phyloP scores from a whole-genome alignment of 1,140 invertebrate genomes.

The Leptestheria dahalacensis region DNA sequence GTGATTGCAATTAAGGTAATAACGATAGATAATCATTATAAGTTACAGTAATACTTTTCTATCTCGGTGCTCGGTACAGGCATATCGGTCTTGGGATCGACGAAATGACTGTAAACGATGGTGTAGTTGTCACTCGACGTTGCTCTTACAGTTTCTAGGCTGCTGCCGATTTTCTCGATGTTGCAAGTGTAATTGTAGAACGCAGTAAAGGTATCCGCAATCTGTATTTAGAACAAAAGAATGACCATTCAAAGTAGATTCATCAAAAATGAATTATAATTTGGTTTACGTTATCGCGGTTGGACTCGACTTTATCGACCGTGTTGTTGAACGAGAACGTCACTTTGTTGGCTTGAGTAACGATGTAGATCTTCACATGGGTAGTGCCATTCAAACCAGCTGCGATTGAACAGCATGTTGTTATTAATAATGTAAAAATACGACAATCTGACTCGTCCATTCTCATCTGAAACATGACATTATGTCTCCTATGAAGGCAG shows the following conservation, averaged over 20 bases:
- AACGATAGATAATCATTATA: slow-evolving; percentile 1
- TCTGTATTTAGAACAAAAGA: background rate
- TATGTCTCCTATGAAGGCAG: background rate
- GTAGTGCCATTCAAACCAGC: background rate
- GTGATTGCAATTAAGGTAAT: background rate
- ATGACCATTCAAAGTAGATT: background rate
- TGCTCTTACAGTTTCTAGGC: background rate
- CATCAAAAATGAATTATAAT: too few species aligned
- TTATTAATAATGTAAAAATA: background rate
- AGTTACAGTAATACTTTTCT: background rate
- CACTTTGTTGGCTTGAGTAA: slow-evolving; percentile 3
- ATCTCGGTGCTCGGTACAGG: slow-evolving; percentile 2
- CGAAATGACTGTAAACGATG: slow-evolving; percentile 15
- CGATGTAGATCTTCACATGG: slow-evolving; percentile 1
- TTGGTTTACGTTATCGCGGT: background rate
- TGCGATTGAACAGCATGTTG: background rate
- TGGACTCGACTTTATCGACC: background rate
- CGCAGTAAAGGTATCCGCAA: background rate
- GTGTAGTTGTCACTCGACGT: background rate
- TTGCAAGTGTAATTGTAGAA: slow-evolving; percentile 5
- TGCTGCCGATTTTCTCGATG: background rate
- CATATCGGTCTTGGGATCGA: slow-evolving; percentile 8
- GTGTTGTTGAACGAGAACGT: slow-evolving; percentile 2
- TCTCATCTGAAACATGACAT: too few species aligned
- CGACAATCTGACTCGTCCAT: too few species aligned